Base-by-base conservation (phyloP, 2,113 vertebrate species). In the Symphodus melops region DNA sequence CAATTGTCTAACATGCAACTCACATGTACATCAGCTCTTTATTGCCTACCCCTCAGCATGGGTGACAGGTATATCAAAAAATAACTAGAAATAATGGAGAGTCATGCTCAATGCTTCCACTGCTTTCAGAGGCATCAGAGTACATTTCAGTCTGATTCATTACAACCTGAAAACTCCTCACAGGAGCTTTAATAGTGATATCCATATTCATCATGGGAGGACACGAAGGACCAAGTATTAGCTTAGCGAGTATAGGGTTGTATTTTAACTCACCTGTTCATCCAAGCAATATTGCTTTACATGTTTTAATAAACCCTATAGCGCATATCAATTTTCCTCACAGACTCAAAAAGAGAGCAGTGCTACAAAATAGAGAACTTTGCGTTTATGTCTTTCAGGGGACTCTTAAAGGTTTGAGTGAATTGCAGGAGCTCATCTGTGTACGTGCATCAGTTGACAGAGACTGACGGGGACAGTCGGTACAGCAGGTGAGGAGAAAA, bases 381-480 rank as follows among this genome's bases (percentile, higher is more conserved):
- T 17, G 13, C 0, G 10, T 57, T 57, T 25, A 36, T 68, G 23
- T 73, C 69, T 39, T 41, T 19, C 20, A 23, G 19, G 16, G 8
- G 23, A 36, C 13, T 55, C 39, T n/a, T 28, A 21, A 6, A 59
- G 67, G 46, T 57, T 44, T 67, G 23, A 54, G 52, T 28, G 37
- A n/a, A 51, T 19, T 48, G 17, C 48, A 51, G 7, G 2, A 51
- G 19, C 17, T 19, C 48, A 11, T 64, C 56, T 59, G 41, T 63
- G 59, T 52, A 28, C 33, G 52, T 68, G 56, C 28, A 49, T 49
- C 46, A 49, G 16, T 49, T 70, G 60, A 80, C 67, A 62, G 71
- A 72, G 48, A 63, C 63, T 77, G 80, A 75, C 19, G 8, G 72
- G 68, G 76, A 81, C 85, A 75, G 77, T 70, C 56, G 46, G 75